Evolutionary conservation across 1,140 invertebrate species (phyloP).

Genomic region (Kradibia gibbosae): DNA sequence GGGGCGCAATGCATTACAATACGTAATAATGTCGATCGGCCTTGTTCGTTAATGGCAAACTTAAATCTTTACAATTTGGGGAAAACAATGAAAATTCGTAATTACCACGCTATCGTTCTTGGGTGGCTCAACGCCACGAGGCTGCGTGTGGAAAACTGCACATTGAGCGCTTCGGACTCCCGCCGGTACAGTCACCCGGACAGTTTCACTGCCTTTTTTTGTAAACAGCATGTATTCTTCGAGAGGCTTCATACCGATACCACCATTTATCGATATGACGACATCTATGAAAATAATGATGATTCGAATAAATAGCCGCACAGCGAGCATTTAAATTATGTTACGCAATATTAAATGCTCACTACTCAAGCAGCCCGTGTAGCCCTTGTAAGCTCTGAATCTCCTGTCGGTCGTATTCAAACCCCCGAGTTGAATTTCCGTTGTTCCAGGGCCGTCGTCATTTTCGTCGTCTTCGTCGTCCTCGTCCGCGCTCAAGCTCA

Average conservation of each 20-base stretch:
- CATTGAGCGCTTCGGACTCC: conserved; percentile 89
- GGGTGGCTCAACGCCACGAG: conserved; percentile 75
- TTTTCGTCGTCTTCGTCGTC: conserved; percentile 56
- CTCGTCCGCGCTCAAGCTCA: conserved; percentile 76
- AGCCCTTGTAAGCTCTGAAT: conserved; percentile 86
- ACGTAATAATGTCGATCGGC: too few species aligned
- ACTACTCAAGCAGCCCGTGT: conserved; percentile 92
- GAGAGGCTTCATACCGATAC: conserved; percentile 83
- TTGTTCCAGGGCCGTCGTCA: conserved; percentile 75
- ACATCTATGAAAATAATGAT: conserved; percentile 77
- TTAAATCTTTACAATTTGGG: too few species aligned
- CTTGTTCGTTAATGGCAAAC: too few species aligned
- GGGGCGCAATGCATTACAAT: too few species aligned
- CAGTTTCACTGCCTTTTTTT: conserved; percentile 84
- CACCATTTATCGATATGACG: conserved; percentile 84
- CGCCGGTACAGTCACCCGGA: conserved; percentile 85
- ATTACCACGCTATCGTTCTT: conserved; percentile 79
- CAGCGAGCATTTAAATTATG: neutral
- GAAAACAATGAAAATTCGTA: too few species aligned
- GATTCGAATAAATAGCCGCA: neutral
- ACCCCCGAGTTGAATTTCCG: conserved; percentile 89
- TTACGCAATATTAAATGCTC: conserved; percentile 65
- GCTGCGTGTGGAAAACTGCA: conserved; percentile 80
- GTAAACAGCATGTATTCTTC: conserved; percentile 92
- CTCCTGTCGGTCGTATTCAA: conserved; percentile 86